Conservation (phyloP, 2,797 vertebrate genomes). For the Protosalanx chinensis region DNA sequence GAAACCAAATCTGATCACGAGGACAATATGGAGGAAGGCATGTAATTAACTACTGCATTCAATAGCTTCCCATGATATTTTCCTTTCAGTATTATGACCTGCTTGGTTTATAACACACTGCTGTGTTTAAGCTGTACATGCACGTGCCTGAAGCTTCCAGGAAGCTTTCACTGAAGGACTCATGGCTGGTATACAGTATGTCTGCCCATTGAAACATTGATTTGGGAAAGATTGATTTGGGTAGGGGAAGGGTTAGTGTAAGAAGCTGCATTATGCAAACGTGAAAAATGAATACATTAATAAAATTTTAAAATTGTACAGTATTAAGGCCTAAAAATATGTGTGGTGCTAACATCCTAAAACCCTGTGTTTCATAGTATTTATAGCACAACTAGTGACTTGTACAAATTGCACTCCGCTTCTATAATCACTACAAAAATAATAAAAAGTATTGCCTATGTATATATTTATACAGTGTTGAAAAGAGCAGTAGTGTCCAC, state of each 20-base stretch:
- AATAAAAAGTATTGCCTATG: conserved; percentile 98
- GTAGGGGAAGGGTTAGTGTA: conserved; percentile 77
- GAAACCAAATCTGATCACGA: conserved; percentile 99
- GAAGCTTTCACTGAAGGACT: conserved; percentile 90
- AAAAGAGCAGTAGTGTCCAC: conserved; percentile 80
- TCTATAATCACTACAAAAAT: conserved; percentile 99
- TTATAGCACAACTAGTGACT: conserved; percentile 99
- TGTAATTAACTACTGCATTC: conserved; percentile 90
- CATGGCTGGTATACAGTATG: conserved; percentile 77
- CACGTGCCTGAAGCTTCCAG: conserved; percentile 98
- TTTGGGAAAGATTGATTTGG: conserved; percentile 77
- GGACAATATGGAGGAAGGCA: conserved; percentile 94
- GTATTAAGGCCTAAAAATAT: conserved; percentile 99
- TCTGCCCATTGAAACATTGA: conserved; percentile 82
- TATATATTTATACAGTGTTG: conserved; percentile 99
- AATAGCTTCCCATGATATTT: conserved; percentile 83
- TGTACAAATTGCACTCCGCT: conserved; percentile 99
- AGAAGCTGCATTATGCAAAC: conserved; percentile 99
- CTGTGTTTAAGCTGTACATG: conserved; percentile 89
- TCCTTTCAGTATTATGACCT: conserved; percentile 91
- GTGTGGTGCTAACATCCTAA: conserved; percentile 99
- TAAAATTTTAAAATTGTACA: conserved; percentile 92
- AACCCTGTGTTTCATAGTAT: conserved; percentile 99
- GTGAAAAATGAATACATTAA: conserved; percentile 73
- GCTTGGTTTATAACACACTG: conserved; percentile 85